Percentiles rank a stretch among this genome's conserved stretches.
Conservation (phyloP, 2,113 vertebrate genomes). For the Xyrauchen texanus region DNA sequence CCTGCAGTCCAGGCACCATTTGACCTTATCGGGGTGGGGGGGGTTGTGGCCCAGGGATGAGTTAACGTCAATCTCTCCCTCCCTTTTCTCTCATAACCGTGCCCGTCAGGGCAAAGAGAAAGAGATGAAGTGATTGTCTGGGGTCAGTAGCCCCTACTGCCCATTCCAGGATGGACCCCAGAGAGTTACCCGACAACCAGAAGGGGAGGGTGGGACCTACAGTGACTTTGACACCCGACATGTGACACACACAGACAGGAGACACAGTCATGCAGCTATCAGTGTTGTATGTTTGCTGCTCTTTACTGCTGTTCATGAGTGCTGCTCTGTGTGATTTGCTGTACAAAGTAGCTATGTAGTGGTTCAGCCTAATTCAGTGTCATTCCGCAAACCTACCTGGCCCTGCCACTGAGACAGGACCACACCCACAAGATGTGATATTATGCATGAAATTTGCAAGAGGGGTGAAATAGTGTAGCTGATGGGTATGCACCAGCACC, state of each 20-base stretch:
- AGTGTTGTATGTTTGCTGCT: too few species aligned
- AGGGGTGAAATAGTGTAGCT: too few species aligned
- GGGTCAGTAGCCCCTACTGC: slow-evolving; percentile 10
- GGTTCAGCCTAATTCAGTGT: too few species aligned
- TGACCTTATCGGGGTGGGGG: slow-evolving; percentile 72
- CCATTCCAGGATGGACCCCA: slow-evolving; percentile 28
- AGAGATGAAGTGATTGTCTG: slow-evolving; percentile 38
- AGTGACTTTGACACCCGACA: slow-evolving; percentile 49
- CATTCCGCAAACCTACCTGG: too few species aligned
- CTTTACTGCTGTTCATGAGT: too few species aligned
- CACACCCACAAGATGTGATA: too few species aligned
- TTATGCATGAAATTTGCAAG: too few species aligned
- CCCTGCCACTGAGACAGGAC: too few species aligned
- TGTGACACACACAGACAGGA: slow-evolving; percentile 62
- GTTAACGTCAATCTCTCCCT: slow-evolving; percentile 49
- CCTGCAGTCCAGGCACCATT: slow-evolving; percentile 65
- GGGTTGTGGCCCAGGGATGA: slow-evolving; percentile 63
- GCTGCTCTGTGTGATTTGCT: too few species aligned
- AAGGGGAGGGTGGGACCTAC: slow-evolving; percentile 48
- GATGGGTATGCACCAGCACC: too few species aligned
- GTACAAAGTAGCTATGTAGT: too few species aligned
- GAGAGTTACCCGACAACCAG: slow-evolving; percentile 49
- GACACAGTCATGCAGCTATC: slow-evolving; percentile 66
- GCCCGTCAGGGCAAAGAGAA: slow-evolving; percentile 49
- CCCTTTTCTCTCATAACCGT: slow-evolving; percentile 41